Conservation (phyloP, 2,888 invertebrate species). For the Cheiracanthium punctorium region DNA sequence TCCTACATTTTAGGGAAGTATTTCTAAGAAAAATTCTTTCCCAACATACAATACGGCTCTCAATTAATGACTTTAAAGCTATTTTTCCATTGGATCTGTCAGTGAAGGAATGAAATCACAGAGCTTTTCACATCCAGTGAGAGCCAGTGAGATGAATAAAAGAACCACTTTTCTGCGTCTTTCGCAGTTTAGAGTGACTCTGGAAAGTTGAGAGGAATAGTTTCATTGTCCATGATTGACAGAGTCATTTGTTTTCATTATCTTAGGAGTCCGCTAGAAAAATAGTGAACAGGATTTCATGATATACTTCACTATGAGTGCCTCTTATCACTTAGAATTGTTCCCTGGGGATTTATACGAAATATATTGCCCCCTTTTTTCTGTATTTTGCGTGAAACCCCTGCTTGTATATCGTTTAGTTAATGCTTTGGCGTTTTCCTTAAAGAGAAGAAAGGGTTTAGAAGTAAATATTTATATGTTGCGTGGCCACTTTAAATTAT, state of each 20-base stretch:
- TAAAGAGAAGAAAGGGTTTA: no score
- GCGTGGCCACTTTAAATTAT: no score
- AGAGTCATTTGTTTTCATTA: slow-evolving; percentile 17
- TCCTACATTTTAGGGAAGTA: no score
- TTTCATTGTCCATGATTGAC: slow-evolving; percentile 1
- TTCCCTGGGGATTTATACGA: not conserved
- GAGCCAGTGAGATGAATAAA: not conserved
- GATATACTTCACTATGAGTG: slow-evolving; percentile 13
- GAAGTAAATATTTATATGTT: no score
- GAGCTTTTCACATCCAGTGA: not conserved
- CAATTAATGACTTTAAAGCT: not conserved
- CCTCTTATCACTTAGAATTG: not conserved
- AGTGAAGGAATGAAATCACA: not conserved
- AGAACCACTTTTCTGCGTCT: not conserved
- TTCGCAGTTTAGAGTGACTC: not conserved
- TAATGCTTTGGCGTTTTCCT: not conserved
- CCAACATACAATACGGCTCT: no score
- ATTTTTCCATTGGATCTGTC: not conserved
- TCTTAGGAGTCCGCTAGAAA: slow-evolving; percentile 7
- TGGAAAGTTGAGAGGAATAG: not conserved
- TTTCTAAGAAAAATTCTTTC: no score
- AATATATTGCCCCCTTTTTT: not conserved
- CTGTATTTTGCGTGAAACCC: not conserved
- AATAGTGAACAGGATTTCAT: slow-evolving; percentile 15
- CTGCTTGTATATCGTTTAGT: slow-evolving; percentile 4